These are phyloP conservation scores for Vidua chalybeata DNA, from an alignment of 2,113 vertebrate species.

Conservation along the genomic window DNA sequence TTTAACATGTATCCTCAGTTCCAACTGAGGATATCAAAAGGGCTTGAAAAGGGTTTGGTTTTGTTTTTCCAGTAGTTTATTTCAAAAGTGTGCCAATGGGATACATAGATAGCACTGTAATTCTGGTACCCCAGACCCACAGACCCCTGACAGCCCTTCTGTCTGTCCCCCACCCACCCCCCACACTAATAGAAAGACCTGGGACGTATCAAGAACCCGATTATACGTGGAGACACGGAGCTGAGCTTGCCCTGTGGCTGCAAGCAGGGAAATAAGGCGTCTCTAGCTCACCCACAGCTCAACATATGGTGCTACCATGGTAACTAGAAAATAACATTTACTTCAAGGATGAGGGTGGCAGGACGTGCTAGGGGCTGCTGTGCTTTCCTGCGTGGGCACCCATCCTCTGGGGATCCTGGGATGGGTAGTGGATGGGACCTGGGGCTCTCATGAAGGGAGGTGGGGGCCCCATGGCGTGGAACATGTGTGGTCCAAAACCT, in stretches of 20 bases:
- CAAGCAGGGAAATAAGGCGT: slow-evolving; percentile 51
- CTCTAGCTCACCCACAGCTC: slow-evolving; percentile 64
- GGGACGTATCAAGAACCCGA: not conserved
- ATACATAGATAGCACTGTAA: slow-evolving; percentile 13
- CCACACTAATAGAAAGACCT: not conserved
- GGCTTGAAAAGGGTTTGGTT: not conserved
- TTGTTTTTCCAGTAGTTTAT: slow-evolving; percentile 39
- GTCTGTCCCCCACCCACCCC: not conserved
- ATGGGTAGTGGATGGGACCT: slow-evolving; percentile 94
- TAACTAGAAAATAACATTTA: slow-evolving; percentile 69
- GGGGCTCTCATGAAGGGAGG: slow-evolving; percentile 92
- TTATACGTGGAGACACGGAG: slow-evolving; percentile 32
- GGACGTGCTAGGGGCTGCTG: slow-evolving; percentile 77
- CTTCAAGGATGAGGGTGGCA: not conserved
- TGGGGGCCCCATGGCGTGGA: slow-evolving; percentile 87
- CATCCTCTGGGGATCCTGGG: slow-evolving; percentile 96
- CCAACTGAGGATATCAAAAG: not conserved
- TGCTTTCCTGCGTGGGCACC: slow-evolving; percentile 90
- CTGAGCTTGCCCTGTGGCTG: slow-evolving; percentile 37
- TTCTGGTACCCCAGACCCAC: slow-evolving; percentile 8
- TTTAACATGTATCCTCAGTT: not conserved
- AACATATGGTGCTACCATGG: slow-evolving; percentile 68
- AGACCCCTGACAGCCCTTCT: not conserved
- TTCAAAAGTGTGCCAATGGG: slow-evolving; percentile 46
- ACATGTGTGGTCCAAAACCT: slow-evolving; percentile 93